Conservation (phyloP, 37 sponge, comb jelly and placozoan genomes). For the Bolinopsis microptera region DNA sequence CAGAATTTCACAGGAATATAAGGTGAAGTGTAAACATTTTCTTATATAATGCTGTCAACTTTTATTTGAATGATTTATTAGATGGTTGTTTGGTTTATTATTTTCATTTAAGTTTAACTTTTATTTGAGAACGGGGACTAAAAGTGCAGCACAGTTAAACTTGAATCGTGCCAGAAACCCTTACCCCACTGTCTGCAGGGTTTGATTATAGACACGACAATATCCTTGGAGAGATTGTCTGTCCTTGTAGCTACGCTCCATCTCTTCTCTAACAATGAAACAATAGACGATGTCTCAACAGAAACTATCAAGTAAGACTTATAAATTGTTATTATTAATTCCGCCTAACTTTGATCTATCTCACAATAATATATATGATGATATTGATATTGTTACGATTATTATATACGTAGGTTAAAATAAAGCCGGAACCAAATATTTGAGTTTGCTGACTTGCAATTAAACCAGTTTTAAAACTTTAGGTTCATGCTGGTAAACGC, state of each 20-base stretch:
- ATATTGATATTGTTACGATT: background rate
- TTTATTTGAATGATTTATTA: too few relatives aligned
- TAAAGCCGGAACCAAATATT: too few relatives aligned
- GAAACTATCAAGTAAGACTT: conserved; percentile 56
- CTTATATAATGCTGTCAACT: too few relatives aligned
- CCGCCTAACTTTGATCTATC: background rate
- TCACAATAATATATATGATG: background rate
- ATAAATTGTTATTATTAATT: too few relatives aligned
- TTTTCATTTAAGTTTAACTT: too few relatives aligned
- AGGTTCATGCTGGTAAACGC: conserved; percentile 43
- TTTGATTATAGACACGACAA: background rate
- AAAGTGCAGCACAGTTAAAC: too few relatives aligned
- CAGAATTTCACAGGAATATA: conserved; percentile 41
- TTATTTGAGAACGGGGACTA: too few relatives aligned
- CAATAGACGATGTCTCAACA: conserved; percentile 36
- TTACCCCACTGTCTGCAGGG: conserved; percentile 20
- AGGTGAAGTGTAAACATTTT: background rate
- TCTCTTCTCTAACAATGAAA: conserved; percentile 50
- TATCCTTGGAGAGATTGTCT: conserved; percentile 12
- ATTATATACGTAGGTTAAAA: too few relatives aligned
- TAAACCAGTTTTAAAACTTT: background rate
- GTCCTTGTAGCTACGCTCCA: conserved; percentile 2
- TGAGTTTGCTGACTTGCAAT: too few relatives aligned
- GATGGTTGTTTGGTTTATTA: too few relatives aligned
- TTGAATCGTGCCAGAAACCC: too few relatives aligned